Conservation (phyloP, 1,140 invertebrate species). For the Drosophila melanica region DNA sequence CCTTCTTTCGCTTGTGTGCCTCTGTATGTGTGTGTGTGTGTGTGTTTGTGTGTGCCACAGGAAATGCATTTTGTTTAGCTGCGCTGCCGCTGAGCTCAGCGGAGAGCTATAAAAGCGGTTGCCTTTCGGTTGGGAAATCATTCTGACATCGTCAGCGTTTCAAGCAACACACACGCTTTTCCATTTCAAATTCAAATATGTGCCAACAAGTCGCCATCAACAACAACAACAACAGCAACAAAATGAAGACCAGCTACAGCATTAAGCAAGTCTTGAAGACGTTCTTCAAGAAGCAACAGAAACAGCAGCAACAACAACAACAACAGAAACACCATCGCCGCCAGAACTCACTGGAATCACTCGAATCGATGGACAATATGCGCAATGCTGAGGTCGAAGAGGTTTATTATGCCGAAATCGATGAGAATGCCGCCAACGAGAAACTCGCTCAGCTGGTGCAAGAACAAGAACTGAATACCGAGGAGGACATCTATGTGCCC, state of each 20-base stretch:
- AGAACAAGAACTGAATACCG: conserved; percentile 54
- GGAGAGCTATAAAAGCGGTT: conserved; percentile 73
- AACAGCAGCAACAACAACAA: conserved; percentile 69
- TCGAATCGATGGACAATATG: conserved; percentile 78
- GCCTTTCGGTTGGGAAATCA: conserved; percentile 71
- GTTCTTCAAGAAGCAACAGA: conserved; percentile 80
- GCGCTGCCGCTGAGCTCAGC: conserved; percentile 19
- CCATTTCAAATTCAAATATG: conserved; percentile 65
- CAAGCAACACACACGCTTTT: conserved; percentile 60
- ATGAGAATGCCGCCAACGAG: conserved; percentile 88
- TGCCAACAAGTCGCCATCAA: conserved; percentile 73
- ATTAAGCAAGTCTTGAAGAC: conserved; percentile 85
- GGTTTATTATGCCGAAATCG: conserved; percentile 85
- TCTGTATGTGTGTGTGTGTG: conserved; percentile 23
- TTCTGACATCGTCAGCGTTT: conserved; percentile 80
- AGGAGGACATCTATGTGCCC: conserved; percentile 83
- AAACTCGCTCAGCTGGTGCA: conserved; percentile 86
- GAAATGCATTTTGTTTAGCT: conserved; percentile 75
- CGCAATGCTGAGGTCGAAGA: conserved; percentile 79
- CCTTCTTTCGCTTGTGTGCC: conserved; percentile 31
- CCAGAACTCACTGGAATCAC: conserved; percentile 68
- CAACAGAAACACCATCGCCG: conserved; percentile 47
- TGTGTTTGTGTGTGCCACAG: conserved; percentile 50
- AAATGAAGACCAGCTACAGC: conserved; percentile 84
- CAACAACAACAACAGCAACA: conserved; percentile 60